Percentiles rank a stretch among this genome's conserved stretches.
phyloP scores from a whole-genome alignment of 1,140 invertebrate species.

The Halictus rubicundus region DNA sequence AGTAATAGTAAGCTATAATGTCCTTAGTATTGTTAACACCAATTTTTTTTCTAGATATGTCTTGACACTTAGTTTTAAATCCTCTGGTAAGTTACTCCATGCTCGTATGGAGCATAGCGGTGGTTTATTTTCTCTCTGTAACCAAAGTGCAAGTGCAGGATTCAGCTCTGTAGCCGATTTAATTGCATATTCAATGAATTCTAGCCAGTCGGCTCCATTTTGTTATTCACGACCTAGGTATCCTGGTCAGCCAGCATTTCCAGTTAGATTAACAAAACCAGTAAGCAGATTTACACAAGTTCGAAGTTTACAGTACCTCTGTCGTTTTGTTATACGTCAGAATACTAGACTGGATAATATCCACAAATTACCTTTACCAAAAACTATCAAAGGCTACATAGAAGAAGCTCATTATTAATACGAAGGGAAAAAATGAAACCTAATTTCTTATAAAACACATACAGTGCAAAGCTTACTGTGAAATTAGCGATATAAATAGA shows the following conservation, averaged over 20 bases:
- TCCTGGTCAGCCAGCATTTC: conserved; percentile 85
- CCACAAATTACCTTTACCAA: conserved; percentile 86
- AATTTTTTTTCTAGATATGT: conserved; percentile 78
- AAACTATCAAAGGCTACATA: conserved; percentile 85
- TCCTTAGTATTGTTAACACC: conserved; percentile 51
- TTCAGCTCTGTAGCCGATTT: conserved; percentile 86
- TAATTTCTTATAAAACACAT: background rate
- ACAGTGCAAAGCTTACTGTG: conserved; percentile 3
- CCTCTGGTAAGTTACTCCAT: conserved; percentile 87
- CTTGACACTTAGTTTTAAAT: conserved; percentile 87
- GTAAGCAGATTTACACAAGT: conserved; percentile 89
- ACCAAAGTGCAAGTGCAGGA: conserved; percentile 84
- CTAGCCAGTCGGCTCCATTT: conserved; percentile 86
- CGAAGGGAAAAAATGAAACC: background rate
- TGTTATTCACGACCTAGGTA: conserved; percentile 86
- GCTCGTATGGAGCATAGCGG: conserved; percentile 86
- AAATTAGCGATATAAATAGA: background rate
- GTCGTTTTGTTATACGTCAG: conserved; percentile 89
- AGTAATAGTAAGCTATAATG: background rate
- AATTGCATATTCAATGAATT: conserved; percentile 86
- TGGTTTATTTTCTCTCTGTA: conserved; percentile 85
- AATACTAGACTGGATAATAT: conserved; percentile 87
- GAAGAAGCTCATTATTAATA: conserved; percentile 82
- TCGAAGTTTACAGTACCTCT: conserved; percentile 87
- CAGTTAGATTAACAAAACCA: conserved; percentile 88